phyloP scores from a whole-genome alignment of 1,140 invertebrate genomes.

The Cherax quadricarinatus region DNA sequence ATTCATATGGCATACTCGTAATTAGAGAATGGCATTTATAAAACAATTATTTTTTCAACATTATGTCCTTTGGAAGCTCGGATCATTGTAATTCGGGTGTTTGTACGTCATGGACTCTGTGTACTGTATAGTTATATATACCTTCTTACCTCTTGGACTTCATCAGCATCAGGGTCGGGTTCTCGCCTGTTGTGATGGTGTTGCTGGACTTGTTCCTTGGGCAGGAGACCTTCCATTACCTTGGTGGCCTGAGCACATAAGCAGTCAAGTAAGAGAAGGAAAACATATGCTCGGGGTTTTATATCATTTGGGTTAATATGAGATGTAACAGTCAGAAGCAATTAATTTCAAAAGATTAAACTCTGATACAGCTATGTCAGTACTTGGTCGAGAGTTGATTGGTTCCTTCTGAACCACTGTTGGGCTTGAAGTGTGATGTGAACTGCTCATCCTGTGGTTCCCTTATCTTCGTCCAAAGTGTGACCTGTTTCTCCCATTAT shows the following conservation, averaged over 20 bases:
- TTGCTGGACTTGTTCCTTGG: conserved; percentile 37
- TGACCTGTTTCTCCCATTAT: not conserved
- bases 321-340: not conserved
- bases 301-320: not conserved
- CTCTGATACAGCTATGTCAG: not conserved
- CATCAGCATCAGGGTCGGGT: conserved; percentile 52
- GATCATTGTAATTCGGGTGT: too few relatives aligned
- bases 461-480: not conserved
- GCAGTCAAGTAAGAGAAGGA: not conserved
- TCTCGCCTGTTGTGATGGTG: conserved; percentile 42
- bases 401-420: too few relatives aligned
- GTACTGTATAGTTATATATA: too few relatives aligned
- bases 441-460: too few relatives aligned
- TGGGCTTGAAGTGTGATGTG: too few relatives aligned
- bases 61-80: too few relatives aligned
- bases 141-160: conserved; percentile 34
- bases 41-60: too few relatives aligned
- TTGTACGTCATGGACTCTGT: too few relatives aligned
- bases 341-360: too few relatives aligned
- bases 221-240: conserved; percentile 53
- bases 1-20: too few relatives aligned
- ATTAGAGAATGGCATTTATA: too few relatives aligned
- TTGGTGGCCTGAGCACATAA: conserved; percentile 41
- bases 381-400: too few relatives aligned
- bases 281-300: not conserved